Evolutionary conservation across 2,888 invertebrate genomes (phyloP).

Genomic region (Odontothrips loti): DNA sequence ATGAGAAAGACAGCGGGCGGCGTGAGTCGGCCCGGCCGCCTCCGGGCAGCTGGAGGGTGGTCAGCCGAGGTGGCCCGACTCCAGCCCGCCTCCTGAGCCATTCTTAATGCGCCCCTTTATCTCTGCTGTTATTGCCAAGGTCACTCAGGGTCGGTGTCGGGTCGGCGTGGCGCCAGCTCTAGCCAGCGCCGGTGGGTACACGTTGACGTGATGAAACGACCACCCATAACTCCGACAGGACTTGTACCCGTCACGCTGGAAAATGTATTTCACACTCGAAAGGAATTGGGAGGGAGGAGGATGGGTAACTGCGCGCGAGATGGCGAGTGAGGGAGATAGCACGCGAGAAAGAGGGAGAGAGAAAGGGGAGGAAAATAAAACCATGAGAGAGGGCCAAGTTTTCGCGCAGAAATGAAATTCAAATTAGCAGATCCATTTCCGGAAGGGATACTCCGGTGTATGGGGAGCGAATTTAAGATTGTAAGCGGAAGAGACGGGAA

Average conservation of each 20-base stretch:
- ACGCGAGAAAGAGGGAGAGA: neutral
- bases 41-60: too few relatives aligned
- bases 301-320: neutral
- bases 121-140: neutral
- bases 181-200: neutral
- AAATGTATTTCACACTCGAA: constrained; percentile 5
- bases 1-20: too few relatives aligned
- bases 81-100: too few relatives aligned
- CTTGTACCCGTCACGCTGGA: neutral
- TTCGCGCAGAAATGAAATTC: too few relatives aligned
- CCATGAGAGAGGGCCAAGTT: neutral
- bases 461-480: too few relatives aligned
- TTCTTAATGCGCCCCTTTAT: too few relatives aligned
- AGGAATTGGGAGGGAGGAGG: neutral
- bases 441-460: too few relatives aligned
- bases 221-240: neutral
- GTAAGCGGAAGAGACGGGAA: neutral
- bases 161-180: too few relatives aligned
- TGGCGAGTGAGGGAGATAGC: neutral
- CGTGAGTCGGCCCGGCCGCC: too few relatives aligned
- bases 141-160: neutral
- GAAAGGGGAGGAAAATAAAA: neutral
- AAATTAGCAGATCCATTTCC: too few relatives aligned
- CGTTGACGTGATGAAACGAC: neutral
- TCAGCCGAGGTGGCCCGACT: too few relatives aligned